Conservation (phyloP, 2,888 invertebrate species). For the Noctuana brunneofusca region DNA sequence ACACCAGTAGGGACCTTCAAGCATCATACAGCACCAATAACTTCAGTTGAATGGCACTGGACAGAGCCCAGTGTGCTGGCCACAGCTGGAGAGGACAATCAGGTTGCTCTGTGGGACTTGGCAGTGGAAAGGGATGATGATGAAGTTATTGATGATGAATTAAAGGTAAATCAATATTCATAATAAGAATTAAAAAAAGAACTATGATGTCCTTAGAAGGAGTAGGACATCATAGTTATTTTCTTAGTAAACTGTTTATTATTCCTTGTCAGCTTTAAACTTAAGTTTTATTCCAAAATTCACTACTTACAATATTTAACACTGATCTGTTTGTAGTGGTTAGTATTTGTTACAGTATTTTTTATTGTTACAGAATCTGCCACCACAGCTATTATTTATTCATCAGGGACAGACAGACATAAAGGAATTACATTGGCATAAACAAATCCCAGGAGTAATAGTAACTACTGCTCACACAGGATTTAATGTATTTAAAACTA, state of each 20-base stretch:
- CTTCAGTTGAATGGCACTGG: conserved; percentile 98
- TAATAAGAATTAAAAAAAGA: too few relatives aligned
- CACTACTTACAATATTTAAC: too few relatives aligned
- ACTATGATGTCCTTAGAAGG: too few relatives aligned
- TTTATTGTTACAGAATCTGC: conserved; percentile 84
- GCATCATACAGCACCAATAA: conserved; percentile 96
- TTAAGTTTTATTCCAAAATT: too few relatives aligned
- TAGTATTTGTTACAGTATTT: not conserved
- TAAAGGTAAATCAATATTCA: conserved; percentile 58
- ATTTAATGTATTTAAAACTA: conserved; percentile 98
- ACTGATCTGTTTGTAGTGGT: too few relatives aligned
- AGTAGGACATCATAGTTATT: too few relatives aligned
- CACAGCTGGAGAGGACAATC: conserved; percentile 96
- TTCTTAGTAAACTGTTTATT: too few relatives aligned
- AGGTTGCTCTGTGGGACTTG: conserved; percentile 98
- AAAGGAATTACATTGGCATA: conserved; percentile 99
- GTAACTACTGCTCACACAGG: conserved; percentile 97
- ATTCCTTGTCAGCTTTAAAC: too few relatives aligned
- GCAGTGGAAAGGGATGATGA: conserved; percentile 92
- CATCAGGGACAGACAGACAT: conserved; percentile 99
- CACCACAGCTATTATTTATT: conserved; percentile 97
- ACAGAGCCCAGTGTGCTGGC: conserved; percentile 96
- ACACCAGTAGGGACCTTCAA: conserved; percentile 96
- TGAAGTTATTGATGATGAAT: conserved; percentile 79
- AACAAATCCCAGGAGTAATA: conserved; percentile 95